These are phyloP conservation scores for Drosophila tristis DNA, from an alignment of 1,140 invertebrate species.

Conservation along the genomic window DNA sequence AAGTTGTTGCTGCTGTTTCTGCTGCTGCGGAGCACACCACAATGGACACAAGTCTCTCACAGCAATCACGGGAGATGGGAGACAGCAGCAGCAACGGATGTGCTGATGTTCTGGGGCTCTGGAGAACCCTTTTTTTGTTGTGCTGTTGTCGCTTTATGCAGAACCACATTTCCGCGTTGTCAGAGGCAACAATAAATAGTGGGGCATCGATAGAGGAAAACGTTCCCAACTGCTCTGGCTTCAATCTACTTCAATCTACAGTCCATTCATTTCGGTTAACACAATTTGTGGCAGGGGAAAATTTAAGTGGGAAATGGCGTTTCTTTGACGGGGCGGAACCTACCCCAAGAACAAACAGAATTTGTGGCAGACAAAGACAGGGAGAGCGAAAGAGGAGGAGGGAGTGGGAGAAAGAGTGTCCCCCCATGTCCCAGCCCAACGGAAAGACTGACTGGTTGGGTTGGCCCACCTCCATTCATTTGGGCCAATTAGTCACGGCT, in stretches of 20 bases:
- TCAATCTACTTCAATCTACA: slow-evolving; percentile 68
- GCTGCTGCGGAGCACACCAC: slow-evolving; percentile 33
- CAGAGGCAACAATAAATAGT: slow-evolving; percentile 61
- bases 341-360: slow-evolving; percentile 56
- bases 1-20: slow-evolving; percentile 42
- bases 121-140: slow-evolving; percentile 58
- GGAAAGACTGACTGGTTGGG: background rate
- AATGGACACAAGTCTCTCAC: slow-evolving; percentile 48
- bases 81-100: slow-evolving; percentile 57
- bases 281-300: slow-evolving; percentile 9
- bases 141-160: slow-evolving; percentile 28
- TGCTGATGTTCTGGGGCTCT: slow-evolving; percentile 28
- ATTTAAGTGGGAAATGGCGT: slow-evolving; percentile 32
- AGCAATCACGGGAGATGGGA: slow-evolving; percentile 6
- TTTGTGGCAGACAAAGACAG: background rate
- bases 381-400: background rate
- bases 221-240: slow-evolving; percentile 54
- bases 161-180: slow-evolving; percentile 77
- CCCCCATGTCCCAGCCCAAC: background rate
- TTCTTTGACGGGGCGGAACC: slow-evolving; percentile 33
- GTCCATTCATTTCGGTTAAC: slow-evolving; percentile 44
- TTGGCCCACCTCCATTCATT: slow-evolving; percentile 43
- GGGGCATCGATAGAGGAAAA: slow-evolving; percentile 53
- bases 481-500: slow-evolving; percentile 74
- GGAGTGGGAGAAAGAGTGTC: background rate